These are phyloP conservation scores for Nomada flava DNA, from an alignment of 2,888 invertebrate species.

Conservation along the genomic window DNA sequence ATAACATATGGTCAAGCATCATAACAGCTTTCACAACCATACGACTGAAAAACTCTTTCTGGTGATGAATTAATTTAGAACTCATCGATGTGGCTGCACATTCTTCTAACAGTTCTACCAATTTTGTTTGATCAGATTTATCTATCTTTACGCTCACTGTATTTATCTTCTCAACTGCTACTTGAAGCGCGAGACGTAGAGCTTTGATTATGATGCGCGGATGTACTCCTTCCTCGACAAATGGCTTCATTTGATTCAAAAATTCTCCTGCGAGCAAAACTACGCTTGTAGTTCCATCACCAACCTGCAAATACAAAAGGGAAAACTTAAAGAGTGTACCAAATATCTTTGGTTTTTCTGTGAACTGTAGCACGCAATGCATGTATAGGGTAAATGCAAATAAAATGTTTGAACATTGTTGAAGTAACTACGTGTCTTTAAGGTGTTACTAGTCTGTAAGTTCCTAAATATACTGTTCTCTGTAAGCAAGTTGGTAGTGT, in stretches of 20 bases:
- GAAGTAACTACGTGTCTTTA: slow-evolving; percentile 74
- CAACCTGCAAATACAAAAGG: slow-evolving; percentile 88
- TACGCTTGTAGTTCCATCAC: slow-evolving; percentile 99
- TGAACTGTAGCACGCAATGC: neutral
- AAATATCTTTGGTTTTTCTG: neutral
- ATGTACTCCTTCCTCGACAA: slow-evolving; percentile 98
- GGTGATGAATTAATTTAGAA: slow-evolving; percentile 98
- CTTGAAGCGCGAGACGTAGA: slow-evolving; percentile 92
- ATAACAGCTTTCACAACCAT: slow-evolving; percentile 99
- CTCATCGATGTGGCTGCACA: slow-evolving; percentile 99
- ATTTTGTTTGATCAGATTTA: slow-evolving; percentile 87
- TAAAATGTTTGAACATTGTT: slow-evolving; percentile 75
- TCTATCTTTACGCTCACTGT: slow-evolving; percentile 93
- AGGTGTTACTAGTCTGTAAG: slow-evolving; percentile 75
- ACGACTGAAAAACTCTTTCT: slow-evolving; percentile 97
- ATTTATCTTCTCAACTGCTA: slow-evolving; percentile 93
- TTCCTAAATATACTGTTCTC: slow-evolving; percentile 75
- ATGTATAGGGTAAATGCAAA: slow-evolving; percentile 23
- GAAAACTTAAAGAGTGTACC: slow-evolving; percentile 1
- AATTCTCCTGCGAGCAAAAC: slow-evolving; percentile 98
- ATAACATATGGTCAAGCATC: slow-evolving; percentile 94
- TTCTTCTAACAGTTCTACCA: slow-evolving; percentile 89
- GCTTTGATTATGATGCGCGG: slow-evolving; percentile 97
- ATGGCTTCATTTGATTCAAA: slow-evolving; percentile 96
- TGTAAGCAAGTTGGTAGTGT: slow-evolving; percentile 39